Conservation (phyloP, 1,140 invertebrate species). For the Limonius californicus region DNA sequence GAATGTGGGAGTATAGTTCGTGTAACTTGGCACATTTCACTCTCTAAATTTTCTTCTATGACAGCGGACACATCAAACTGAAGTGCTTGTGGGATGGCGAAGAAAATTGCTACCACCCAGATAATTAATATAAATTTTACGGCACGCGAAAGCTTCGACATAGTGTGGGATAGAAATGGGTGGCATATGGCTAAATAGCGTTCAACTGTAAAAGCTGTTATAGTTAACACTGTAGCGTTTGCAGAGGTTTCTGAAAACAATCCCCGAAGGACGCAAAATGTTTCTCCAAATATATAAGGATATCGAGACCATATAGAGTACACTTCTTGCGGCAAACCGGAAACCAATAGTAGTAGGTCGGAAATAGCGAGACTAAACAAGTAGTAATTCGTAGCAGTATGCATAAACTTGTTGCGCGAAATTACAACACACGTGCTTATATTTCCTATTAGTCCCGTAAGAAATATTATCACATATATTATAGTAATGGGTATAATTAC, state of each 20-base stretch:
- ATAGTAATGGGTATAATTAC: conserved; percentile 75
- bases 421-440: conserved; percentile 92
- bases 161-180: conserved; percentile 75
- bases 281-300: conserved; percentile 75
- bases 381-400: conserved; percentile 91
- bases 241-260: conserved; percentile 73
- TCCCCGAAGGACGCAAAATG: conserved; percentile 70
- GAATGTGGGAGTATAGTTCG: conserved; percentile 64
- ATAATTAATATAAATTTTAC: conserved; percentile 69
- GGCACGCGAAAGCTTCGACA: conserved; percentile 75
- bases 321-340: conserved; percentile 79
- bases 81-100: conserved; percentile 77
- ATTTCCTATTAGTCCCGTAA: conserved; percentile 86
- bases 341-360: conserved; percentile 81
- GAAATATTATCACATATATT: conserved; percentile 79
- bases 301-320: conserved; percentile 83
- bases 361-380: conserved; percentile 91
- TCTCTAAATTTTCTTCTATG: conserved; percentile 26
- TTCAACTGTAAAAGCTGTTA: conserved; percentile 83
- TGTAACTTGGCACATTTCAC: conserved; percentile 47
- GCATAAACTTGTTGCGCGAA: conserved; percentile 85
- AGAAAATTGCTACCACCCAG: conserved; percentile 65
- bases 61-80: conserved; percentile 61
- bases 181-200: conserved; percentile 81
- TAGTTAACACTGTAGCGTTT: conserved; percentile 89